These are phyloP conservation scores for Xenopus borealis DNA, from an alignment of 2,113 vertebrate species.

Conservation along the genomic window DNA sequence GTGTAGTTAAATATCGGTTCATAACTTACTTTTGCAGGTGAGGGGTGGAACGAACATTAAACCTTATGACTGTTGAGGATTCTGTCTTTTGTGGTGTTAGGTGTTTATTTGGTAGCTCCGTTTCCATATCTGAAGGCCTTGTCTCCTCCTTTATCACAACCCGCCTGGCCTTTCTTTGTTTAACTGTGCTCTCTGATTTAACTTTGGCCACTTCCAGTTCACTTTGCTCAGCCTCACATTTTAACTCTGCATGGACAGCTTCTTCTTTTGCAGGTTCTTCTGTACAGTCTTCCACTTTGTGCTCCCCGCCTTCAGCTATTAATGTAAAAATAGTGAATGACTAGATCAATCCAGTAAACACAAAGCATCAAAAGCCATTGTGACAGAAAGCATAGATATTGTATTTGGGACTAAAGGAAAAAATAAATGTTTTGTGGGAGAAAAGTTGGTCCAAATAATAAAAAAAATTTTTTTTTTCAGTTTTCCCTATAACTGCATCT, in stretches of 20 bases:
- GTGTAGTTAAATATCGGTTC: no score
- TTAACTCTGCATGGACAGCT: background rate
- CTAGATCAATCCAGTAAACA: no score
- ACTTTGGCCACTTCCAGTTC: background rate
- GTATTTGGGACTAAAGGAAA: no score
- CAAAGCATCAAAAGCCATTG: no score
- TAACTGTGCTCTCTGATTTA: conserved; percentile 5
- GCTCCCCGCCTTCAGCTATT: background rate
- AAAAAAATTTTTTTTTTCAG: no score
- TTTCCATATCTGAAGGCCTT: background rate
- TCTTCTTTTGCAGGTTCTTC: background rate
- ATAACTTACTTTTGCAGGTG: conserved; percentile 75
- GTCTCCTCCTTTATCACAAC: conserved; percentile 38
- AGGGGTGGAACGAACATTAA: conserved; percentile 74
- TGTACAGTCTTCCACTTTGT: background rate
- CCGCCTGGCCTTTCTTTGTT: background rate
- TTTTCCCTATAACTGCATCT: no score
- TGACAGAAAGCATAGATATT: no score
- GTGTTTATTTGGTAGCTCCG: conserved; percentile 13
- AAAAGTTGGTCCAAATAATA: no score
- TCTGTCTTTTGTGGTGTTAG: conserved; percentile 55
- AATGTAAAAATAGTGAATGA: background rate
- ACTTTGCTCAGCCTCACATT: background rate
- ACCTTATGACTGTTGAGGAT: conserved; percentile 65
- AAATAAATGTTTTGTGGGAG: no score